phyloP scores from a whole-genome alignment of 2,888 invertebrate species.

The Rhyacophila evoluta region DNA sequence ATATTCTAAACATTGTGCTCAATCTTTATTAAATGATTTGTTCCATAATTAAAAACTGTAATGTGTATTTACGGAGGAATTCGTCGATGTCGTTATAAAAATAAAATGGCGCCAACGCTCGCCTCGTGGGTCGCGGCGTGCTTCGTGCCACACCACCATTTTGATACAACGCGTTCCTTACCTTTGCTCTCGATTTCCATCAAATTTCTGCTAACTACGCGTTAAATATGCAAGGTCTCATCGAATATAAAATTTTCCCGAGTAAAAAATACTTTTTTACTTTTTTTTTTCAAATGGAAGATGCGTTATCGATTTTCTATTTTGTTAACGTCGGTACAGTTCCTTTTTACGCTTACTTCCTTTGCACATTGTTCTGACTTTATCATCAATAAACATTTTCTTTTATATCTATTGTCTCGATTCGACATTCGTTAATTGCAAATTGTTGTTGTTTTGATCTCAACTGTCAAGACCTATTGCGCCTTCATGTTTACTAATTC shows the following conservation, averaged over 20 bases:
- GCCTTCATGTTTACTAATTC: slow-evolving; percentile 45
- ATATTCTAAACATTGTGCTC: background rate
- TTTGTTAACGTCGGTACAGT: background rate
- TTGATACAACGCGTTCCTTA: slow-evolving; percentile 6
- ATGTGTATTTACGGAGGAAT: background rate
- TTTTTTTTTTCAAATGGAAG: background rate
- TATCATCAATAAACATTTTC: background rate
- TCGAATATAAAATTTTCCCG: no score
- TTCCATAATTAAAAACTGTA: background rate
- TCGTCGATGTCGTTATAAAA: slow-evolving; percentile 58
- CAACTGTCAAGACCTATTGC: slow-evolving; percentile 50
- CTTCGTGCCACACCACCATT: slow-evolving; percentile 32
- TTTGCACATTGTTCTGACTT: background rate
- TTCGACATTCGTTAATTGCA: slow-evolving; percentile 26
- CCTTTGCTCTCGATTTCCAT: background rate
- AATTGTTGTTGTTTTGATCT: slow-evolving; percentile 49
- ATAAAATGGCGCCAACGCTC: slow-evolving; percentile 69
- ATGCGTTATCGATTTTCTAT: slow-evolving; percentile 49
- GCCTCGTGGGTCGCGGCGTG: slow-evolving; percentile 51
- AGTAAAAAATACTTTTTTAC: no score
- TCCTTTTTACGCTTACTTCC: background rate
- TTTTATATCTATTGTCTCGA: background rate
- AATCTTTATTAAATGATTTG: background rate
- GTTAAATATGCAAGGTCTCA: background rate
- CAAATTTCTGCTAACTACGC: background rate